Percentiles rank a stretch among this genome's conserved stretches.
These are phyloP conservation scores for Trachops cirrhosus DNA, from an alignment of 2,797 vertebrate genomes.

Conservation along the genomic window DNA sequence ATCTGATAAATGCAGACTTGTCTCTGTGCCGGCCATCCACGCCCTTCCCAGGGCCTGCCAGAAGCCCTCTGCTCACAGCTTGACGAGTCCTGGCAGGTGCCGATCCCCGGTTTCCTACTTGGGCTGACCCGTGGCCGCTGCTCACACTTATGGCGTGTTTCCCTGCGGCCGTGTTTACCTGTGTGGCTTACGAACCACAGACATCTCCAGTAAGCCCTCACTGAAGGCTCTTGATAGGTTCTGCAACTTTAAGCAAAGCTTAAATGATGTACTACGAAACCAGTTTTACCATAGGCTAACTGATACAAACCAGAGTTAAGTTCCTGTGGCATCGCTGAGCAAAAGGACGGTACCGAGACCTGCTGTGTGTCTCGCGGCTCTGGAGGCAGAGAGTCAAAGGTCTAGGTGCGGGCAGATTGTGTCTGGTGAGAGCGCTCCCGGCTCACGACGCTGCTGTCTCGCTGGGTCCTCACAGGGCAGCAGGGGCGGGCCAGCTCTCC, in stretches of 20 bases:
- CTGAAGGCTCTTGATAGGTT: neutral
- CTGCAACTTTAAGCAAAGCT: neutral
- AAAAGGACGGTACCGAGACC: neutral
- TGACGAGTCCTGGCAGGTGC: rapidly evolving
- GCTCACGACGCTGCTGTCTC: too few relatives aligned
- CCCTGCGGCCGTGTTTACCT: neutral
- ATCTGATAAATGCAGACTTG: rapidly evolving
- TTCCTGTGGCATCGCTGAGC: neutral
- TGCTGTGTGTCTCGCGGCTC: neutral
- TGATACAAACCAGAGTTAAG: neutral
- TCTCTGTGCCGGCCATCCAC: neutral
- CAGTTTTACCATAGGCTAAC: neutral
- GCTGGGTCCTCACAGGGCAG: rapidly evolving
- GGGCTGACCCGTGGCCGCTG: neutral
- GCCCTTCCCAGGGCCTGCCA: too few relatives aligned
- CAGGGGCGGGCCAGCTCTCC: neutral
- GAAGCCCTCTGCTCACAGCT: neutral
- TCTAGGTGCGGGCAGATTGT: neutral
- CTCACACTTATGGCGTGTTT: neutral
- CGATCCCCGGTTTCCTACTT: neutral
- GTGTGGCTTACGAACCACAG: neutral
- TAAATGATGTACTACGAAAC: neutral
- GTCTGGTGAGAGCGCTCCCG: neutral
- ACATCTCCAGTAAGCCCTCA: neutral
- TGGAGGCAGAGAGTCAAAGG: neutral